These are phyloP conservation scores for Trissolcus brochymenae DNA, from an alignment of 2,888 invertebrate species.

Conservation along the genomic window DNA sequence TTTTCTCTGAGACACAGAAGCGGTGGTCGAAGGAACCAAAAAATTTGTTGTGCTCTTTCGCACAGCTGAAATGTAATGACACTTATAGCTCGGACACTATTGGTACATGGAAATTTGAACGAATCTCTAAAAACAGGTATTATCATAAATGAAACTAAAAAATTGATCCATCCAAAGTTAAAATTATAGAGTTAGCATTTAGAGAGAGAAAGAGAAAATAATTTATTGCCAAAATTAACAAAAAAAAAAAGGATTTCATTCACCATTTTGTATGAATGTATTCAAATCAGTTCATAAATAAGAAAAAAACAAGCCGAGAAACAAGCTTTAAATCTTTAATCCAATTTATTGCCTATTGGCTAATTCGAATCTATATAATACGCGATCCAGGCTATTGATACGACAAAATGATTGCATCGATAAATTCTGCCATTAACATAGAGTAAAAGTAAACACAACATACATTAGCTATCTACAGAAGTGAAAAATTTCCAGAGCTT, in stretches of 20 bases:
- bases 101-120: slow-evolving; percentile 73
- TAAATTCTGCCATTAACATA: slow-evolving; percentile 2
- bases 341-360: too few species aligned
- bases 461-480: too few species aligned
- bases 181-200: neutral
- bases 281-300: too few species aligned
- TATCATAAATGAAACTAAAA: neutral
- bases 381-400: too few species aligned
- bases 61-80: slow-evolving; percentile 68
- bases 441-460: too few species aligned
- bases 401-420: neutral
- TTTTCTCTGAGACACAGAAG: slow-evolving; percentile 56
- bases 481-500: neutral
- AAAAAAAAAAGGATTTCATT: too few species aligned
- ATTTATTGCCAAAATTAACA: neutral
- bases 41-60: slow-evolving; percentile 69
- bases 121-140: slow-evolving; percentile 68
- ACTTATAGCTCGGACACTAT: slow-evolving; percentile 69
- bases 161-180: neutral
- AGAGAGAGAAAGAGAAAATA: neutral
- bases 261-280: too few species aligned
- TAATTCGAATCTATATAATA: too few species aligned
- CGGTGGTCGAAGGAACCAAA: slow-evolving; percentile 68
- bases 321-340: too few species aligned
- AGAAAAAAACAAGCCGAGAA: too few species aligned